Evolutionary conservation across 1,140 invertebrate genomes (phyloP), one percentile per base, ranked within the genome.

Genomic region (Lordiphosa clarofinis): DNA sequence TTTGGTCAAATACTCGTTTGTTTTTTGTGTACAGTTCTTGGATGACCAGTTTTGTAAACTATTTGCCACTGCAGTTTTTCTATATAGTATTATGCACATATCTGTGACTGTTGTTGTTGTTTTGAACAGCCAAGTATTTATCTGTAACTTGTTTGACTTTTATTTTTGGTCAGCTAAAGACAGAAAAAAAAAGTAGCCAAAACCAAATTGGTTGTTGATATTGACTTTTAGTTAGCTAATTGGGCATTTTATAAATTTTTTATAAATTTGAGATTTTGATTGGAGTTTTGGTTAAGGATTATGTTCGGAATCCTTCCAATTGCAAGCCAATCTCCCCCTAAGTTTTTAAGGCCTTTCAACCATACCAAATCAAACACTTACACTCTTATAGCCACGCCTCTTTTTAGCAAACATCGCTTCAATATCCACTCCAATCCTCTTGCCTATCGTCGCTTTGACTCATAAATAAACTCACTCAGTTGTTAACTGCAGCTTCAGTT

Each of bases 211-310:
- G 72, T 36, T 15, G 76, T 82, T 82, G 78, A 84, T 82, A 73
- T 82, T 82, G 78, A 84, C 78, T 82, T 84, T 82, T 73, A 64
- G 57, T 62, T 60, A 21, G 49, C 63, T 82, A 81, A 82, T 84
- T 84, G 60, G 46, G 67, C 58, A 39, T 63, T 75, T 55, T 58
- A 71, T 71, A 63, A 19, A 73, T 56, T 74, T 62, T 57, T 50
- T 35, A 43, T 49, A 36, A 50, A 55, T 69, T 69, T 49, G 31
- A n/a, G 28, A 31, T 31, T 31, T 31, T 31, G 28, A 31, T 31
- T 31, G 8, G 24, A 5, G 24, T 7, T 1, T 28, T 28, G 5
- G 5, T 6, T 7, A 28, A 28, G 15, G 15, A 15, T 15, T 15
- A 15, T 15, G 15, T 15, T 15, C 15, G 15, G 15, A 15, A 2